A percentile compares a stretch with the other conserved stretches of the same genome.
Conservation (phyloP, 2,888 invertebrate genomes). For the Plusia festucae region DNA sequence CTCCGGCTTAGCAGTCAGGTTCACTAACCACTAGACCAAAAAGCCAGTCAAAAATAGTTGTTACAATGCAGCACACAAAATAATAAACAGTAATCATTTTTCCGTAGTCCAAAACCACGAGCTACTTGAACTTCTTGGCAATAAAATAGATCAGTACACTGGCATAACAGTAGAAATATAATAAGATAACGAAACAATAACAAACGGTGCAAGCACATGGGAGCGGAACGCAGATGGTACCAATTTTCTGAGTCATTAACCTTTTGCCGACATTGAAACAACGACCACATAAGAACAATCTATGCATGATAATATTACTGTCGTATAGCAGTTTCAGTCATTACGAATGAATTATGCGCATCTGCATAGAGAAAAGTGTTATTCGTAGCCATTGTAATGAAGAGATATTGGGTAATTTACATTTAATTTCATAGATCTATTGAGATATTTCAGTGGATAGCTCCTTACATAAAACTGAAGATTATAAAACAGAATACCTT, state of each 20-base stretch:
- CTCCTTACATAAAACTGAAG: too few relatives aligned
- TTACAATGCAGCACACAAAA: too few relatives aligned
- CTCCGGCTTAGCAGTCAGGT: too few relatives aligned
- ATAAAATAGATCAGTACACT: slow-evolving; percentile 24
- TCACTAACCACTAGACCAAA: too few relatives aligned
- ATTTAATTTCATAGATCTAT: too few relatives aligned
- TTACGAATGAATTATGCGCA: slow-evolving; percentile 17
- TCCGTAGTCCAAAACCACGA: background rate
- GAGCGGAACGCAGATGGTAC: slow-evolving; percentile 64
- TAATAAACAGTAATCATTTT: background rate
- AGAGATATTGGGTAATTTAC: too few relatives aligned
- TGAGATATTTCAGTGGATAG: too few relatives aligned
- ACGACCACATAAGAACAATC: slow-evolving; percentile 46
- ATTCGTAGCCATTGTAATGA: too few relatives aligned
- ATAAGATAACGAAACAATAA: slow-evolving; percentile 57
- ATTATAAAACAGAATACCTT: too few relatives aligned
- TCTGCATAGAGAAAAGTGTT: too few relatives aligned
- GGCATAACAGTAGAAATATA: slow-evolving; percentile 16
- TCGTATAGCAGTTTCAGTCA: slow-evolving; percentile 33
- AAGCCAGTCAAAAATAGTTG: too few relatives aligned
- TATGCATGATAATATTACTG: slow-evolving; percentile 30
- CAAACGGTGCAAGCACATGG: slow-evolving; percentile 57
- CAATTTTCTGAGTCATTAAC: slow-evolving; percentile 68
- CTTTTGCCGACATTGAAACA: slow-evolving; percentile 68
- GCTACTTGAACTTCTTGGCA: slow-evolving; percentile 8